Evolutionary conservation across 1,140 invertebrate genomes (phyloP), one percentile per base, ranked within the genome.

Genomic region (Drosophila lacteicornis): DNA sequence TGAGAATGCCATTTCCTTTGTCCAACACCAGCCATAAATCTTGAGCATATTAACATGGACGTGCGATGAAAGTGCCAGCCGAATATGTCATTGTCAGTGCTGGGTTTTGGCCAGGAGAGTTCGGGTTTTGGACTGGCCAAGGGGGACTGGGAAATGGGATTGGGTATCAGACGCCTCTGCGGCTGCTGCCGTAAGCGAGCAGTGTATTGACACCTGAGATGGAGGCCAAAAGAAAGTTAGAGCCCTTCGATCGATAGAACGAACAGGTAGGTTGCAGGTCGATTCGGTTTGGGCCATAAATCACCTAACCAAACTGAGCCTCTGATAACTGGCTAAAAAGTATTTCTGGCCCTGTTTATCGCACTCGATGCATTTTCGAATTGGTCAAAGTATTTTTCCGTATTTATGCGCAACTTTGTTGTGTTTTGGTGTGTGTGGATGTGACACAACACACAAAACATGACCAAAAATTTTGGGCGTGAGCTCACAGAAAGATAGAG

Each of bases 391-490:
- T 77, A 91, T 87, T 91, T 87, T 75, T 68, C 58, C 58, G 68
- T 65, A 70, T 79, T 77, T 58, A 76, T 79, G 78, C 63, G 77
- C 77, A 77, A 77, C 69, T 80, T 77, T 69, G 61, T 61, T 42
- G 55, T 30, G 43, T 9, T 40, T 13, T 4, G 38, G 22, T 36
- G 38, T 69, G 43, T 75, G 73, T 91, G 70, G 65, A 43, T 63
- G 62, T 69, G 81, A 75, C 85, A 80, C 78, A 79, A 67, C 45
- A 82, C 86, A 80, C 73, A 85, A 60, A 91, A 91, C 82, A 91
- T 85, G 87, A 91, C 82, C 79, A 86, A 85, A 82, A 86, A 76
- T 91, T 78, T 87, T 91, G 87, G 87, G 87, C 87, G 87, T 91
- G 86, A 91, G 71, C 85, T 40, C 73, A 42, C 47, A 51, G 53